Evolutionary conservation across 2,888 invertebrate species (phyloP), one percentile per base, ranked within the genome.

Genomic region (Parapristionchus giblindavisi): DNA sequence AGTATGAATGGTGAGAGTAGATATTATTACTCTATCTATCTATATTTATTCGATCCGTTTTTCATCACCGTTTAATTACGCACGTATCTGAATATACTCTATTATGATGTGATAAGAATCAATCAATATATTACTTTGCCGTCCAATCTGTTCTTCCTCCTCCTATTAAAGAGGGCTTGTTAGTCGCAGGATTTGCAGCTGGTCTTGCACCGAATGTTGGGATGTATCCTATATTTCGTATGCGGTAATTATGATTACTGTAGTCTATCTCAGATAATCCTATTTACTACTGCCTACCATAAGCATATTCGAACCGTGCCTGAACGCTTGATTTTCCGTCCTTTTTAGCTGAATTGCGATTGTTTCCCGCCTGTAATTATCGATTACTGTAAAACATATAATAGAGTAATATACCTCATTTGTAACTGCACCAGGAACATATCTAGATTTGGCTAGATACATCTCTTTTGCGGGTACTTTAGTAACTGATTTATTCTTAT

Each of bases 381-480:
- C 21, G 11, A 14, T 34, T 60, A 34, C 8, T 8, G n/a, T n/a
- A 36, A 11, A n/a, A 0, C 14, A 21, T 6, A 3, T 40, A 24
- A 2, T n/a, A 27, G 21, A 43, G 65, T 11, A 24, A 11, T 11
- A 27, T 27, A 70, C 70, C 32, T 70, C 54, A 24, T 70, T 70
- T 3, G 70, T 48, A 40, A 70, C 54, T 34, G 70, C 54, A 84
- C 93, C 94, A 78, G 93, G 92, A 81, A 93, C 92, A 89, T 94
- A 94, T 85, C 94, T 91, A 81, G 93, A 92, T 79, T 93, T 92
- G 80, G 92, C 92, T 79, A 94, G 89, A 89, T 94, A 94, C 79
- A 93, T 92, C 84, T 93, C 93, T 83, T 93, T 93, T 3, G 92
- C 92, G 75, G 91, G 90, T 8, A 70, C 27, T 38, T 70, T 70